phyloP scores from a whole-genome alignment of 2,888 invertebrate species.

The Dolichomitus sp. region DNA sequence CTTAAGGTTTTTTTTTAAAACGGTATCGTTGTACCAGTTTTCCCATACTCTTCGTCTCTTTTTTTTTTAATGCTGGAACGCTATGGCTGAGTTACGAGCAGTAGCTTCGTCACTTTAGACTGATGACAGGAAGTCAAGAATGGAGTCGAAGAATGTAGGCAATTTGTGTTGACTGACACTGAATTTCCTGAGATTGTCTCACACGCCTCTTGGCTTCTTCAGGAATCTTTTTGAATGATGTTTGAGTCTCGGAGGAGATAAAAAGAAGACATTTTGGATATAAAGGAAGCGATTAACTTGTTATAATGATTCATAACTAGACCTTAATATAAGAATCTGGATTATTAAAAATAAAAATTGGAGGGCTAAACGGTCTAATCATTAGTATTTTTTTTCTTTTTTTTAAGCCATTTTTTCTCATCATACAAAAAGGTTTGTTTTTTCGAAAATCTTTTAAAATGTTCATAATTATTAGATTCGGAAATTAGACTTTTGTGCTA shows the following conservation, averaged over 20 bases:
- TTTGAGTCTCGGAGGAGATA: background rate
- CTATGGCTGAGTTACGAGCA: slow-evolving; percentile 22
- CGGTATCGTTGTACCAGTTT: slow-evolving; percentile 12
- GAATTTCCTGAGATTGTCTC: slow-evolving; percentile 5
- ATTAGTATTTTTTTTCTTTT: no score
- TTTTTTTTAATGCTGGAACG: background rate
- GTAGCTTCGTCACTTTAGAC: slow-evolving; percentile 15
- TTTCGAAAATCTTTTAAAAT: no score
- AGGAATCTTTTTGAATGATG: background rate
- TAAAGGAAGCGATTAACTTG: no score
- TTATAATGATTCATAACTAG: no score
- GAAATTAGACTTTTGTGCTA: background rate
- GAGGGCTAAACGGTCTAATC: no score
- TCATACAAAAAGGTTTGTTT: no score
- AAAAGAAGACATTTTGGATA: no score
- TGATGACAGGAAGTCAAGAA: slow-evolving; percentile 15
- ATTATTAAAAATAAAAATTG: no score
- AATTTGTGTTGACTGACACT: slow-evolving; percentile 25
- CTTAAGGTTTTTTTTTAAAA: slow-evolving; percentile 9
- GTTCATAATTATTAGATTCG: background rate
- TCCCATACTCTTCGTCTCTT: background rate
- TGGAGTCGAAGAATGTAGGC: slow-evolving; percentile 29
- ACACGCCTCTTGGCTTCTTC: background rate
- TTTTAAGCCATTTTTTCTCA: no score
- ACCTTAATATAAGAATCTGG: no score